Evolutionary conservation across 2,888 invertebrate species (phyloP), one percentile per base, ranked within the genome.

Genomic region (Rhorus exstirpatorius): DNA sequence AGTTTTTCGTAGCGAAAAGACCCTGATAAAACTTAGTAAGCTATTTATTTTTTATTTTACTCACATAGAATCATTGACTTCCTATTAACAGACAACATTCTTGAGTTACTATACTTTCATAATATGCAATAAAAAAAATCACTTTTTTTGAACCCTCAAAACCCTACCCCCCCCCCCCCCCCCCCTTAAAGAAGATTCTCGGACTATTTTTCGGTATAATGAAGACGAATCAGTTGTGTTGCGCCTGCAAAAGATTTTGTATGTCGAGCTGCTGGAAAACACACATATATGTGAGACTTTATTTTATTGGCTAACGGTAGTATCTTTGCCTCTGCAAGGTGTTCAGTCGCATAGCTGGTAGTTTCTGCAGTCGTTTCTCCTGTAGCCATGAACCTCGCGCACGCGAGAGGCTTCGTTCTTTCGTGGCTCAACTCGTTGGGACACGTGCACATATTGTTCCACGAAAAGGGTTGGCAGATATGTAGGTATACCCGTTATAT

Each of bases 361-460:
- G 31, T 60, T 26, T 35, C 21, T 21, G 14, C 14, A 49, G 46
- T 49, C 35, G 60, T 60, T 72, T 60, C 60, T 17, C n/a, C n/a
- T 24, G 55, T 38, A 35, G 35, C 49, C 8, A n/a, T n/a, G n/a
- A n/a, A n/a, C n/a, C n/a, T n/a, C n/a, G n/a, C n/a, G n/a, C 58
- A 46, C 26, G 26, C 49, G 60, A 72, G 10, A 72, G 41, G 26
- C 19, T 71, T 21, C 44, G 49, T 61, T 49, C 60, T 60, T 72
- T 38, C 49, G 21, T 26, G 35, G 49, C 49, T 72, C 49, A 72
- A 61, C 51, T 21, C 38, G 53, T 12, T 19, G 38, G 21, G 17
- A 38, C 53, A 10, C 63, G n/a, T 55, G 24, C 26, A 41, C 63
- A 46, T 12, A 53, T 49, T 58, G 67, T 76, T 49, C 24, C 46